These are phyloP conservation scores for Eupithecia tripunctaria DNA, from an alignment of 2,888 invertebrate species.

Conservation along the genomic window DNA sequence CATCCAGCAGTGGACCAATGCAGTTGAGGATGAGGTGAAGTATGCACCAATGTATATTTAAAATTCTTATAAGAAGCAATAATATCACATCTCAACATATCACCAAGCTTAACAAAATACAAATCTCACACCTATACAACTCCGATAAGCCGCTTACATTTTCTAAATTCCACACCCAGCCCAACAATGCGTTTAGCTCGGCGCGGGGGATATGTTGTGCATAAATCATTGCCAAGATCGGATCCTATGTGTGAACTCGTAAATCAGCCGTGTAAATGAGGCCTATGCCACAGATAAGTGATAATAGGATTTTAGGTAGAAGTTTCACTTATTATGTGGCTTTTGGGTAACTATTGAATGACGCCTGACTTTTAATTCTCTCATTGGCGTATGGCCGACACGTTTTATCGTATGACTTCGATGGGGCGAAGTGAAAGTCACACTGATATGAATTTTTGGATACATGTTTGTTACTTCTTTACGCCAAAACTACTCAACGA, in stretches of 20 bases:
- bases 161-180: slow-evolving; percentile 37
- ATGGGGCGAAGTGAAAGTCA: too few relatives aligned
- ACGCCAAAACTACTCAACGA: too few relatives aligned
- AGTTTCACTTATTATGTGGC: slow-evolving; percentile 4
- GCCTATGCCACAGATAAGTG: slow-evolving; percentile 45
- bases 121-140: neutral
- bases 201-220: slow-evolving; percentile 76
- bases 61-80: neutral
- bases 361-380: neutral
- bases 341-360: neutral
- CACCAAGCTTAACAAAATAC: neutral
- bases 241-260: slow-evolving; percentile 81
- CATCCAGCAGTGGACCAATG: too few relatives aligned
- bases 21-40: too few relatives aligned
- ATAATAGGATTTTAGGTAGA: slow-evolving; percentile 1
- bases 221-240: slow-evolving; percentile 84
- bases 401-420: too few relatives aligned
- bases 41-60: too few relatives aligned
- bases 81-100: neutral
- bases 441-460: too few relatives aligned
- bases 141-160: neutral
- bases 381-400: too few relatives aligned
- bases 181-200: slow-evolving; percentile 80
- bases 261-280: slow-evolving; percentile 82
- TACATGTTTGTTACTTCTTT: too few relatives aligned